A percentile compares a stretch with the other conserved stretches of the same genome.
Evolutionary conservation across 2,888 invertebrate genomes (phyloP).

Genomic region (Macrophya annulata): DNA sequence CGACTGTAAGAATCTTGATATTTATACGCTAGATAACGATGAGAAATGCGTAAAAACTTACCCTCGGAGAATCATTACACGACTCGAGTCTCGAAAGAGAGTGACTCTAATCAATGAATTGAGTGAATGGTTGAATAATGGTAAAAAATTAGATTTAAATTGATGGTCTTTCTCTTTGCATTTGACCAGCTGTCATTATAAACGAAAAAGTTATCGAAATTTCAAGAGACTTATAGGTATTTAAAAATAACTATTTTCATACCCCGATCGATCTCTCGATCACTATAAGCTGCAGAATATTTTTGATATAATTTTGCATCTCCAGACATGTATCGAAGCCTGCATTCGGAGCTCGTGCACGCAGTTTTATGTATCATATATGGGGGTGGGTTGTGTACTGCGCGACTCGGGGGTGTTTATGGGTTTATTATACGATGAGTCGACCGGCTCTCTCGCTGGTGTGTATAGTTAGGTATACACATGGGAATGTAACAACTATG

Average conservation of each 20-base stretch:
- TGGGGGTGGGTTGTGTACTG: slow-evolving; percentile 61
- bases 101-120: not conserved
- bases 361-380: slow-evolving; percentile 69
- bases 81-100: not conserved
- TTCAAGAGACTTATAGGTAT: no score
- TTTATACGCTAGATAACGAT: not conserved
- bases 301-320: slow-evolving; percentile 9
- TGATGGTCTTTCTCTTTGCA: not conserved
- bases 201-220: no score
- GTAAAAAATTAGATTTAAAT: not conserved
- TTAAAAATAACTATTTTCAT: not conserved
- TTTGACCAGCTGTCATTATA: no score
- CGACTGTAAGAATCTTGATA: not conserved
- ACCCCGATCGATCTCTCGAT: not conserved
- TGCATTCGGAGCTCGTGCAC: slow-evolving; percentile 60
- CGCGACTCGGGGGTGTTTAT: slow-evolving; percentile 76
- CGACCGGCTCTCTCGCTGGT: slow-evolving; percentile 64
- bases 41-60: not conserved
- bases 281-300: slow-evolving; percentile 28
- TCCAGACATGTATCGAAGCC: slow-evolving; percentile 57
- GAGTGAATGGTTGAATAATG: not conserved
- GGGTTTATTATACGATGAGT: slow-evolving; percentile 78
- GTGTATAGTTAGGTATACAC: slow-evolving; percentile 60
- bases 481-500: slow-evolving; percentile 33
- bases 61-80: not conserved